Conservation (phyloP, 1,140 invertebrate species). For the Drosophila watanabei region DNA sequence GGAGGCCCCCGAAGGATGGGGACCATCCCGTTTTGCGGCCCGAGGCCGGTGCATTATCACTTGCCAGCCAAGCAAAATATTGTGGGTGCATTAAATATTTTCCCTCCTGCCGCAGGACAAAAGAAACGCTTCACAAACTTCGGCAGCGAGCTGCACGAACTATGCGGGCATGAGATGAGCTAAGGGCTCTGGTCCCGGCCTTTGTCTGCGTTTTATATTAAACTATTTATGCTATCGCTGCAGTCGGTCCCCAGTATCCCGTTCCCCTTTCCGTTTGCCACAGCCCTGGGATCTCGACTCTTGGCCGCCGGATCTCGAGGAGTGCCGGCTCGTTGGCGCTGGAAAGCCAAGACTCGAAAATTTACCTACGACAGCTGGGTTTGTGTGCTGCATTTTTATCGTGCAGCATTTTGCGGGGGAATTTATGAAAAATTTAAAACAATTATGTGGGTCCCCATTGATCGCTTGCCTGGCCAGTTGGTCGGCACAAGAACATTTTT, state of each 20-base stretch:
- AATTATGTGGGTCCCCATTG: conserved; percentile 60
- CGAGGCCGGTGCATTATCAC: conserved; percentile 69
- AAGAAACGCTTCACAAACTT: conserved; percentile 47
- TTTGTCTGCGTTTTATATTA: conserved; percentile 79
- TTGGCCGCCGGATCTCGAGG: conserved; percentile 36
- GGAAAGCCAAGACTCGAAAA: conserved; percentile 40
- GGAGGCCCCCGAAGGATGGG: conserved; percentile 1
- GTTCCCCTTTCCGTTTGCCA: too few relatives aligned
- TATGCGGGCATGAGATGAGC: conserved; percentile 55
- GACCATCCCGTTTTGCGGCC: neutral
- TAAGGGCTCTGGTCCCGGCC: conserved; percentile 43
- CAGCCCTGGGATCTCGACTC: conserved; percentile 3
- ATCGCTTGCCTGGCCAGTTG: conserved; percentile 36
- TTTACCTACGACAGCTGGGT: conserved; percentile 47
- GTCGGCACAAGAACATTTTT: conserved; percentile 11
- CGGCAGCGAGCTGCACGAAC: conserved; percentile 23
- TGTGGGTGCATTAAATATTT: conserved; percentile 79
- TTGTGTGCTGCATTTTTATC: conserved; percentile 34
- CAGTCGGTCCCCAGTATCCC: conserved; percentile 6
- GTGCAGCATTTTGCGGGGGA: conserved; percentile 63
- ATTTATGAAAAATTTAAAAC: conserved; percentile 77
- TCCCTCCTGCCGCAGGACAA: conserved; percentile 50
- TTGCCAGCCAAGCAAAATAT: conserved; percentile 63
- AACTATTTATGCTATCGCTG: conserved; percentile 66
- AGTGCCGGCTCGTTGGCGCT: conserved; percentile 45